Evolutionary conservation across 2,113 vertebrate genomes (phyloP), one percentile per base, ranked within the genome.

Genomic region (Himantopus leucocephalus): DNA sequence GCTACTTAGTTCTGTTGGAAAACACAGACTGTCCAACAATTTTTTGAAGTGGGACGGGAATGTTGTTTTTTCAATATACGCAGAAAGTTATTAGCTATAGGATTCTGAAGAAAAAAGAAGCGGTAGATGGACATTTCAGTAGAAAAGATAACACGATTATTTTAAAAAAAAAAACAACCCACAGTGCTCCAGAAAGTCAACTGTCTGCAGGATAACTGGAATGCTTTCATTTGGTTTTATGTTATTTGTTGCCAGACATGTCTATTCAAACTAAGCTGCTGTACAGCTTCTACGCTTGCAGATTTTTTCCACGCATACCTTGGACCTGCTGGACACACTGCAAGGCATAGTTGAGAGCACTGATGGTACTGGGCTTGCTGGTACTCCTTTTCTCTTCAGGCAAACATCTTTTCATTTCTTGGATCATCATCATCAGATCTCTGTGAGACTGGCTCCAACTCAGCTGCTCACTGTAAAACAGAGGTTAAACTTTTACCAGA

Each of bases 351-450:
- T 98, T 98, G 83, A 99, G 98, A 55, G 98, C 98, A 74, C 98
- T 98, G 41, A 99, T 95, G 5, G 98, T 99, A 88, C 98, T 98
- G 53, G 98, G 97, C 95, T 99, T 99, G 91, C 86, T 98, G 90
- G 95, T 98, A 70, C 74, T 98, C 77, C 80, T 96, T 85, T 98
- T 98, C 85, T 99, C 98, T 1, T 97, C 97, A 5, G 98, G 99
- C 19, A 99, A 97, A 77, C 97, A 98, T 92, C 97, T 99, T 93
- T 99, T 99, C 98, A 99, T 99, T 97, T 99, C 99, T 82, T 98
- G 98, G 87, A 99, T 98, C 68, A 98, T 98, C 82, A 85, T 95
- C 95, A 96, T 97, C 93, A 99, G 56, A 52, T 99, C 98, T 95
- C 96, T 97, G 84, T 98, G 98, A 41, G 97, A 85, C 64, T 98